Evolutionary conservation across 2,888 invertebrate species (phyloP), one percentile per base, ranked within the genome.

Genomic region (Adela reaumurella): DNA sequence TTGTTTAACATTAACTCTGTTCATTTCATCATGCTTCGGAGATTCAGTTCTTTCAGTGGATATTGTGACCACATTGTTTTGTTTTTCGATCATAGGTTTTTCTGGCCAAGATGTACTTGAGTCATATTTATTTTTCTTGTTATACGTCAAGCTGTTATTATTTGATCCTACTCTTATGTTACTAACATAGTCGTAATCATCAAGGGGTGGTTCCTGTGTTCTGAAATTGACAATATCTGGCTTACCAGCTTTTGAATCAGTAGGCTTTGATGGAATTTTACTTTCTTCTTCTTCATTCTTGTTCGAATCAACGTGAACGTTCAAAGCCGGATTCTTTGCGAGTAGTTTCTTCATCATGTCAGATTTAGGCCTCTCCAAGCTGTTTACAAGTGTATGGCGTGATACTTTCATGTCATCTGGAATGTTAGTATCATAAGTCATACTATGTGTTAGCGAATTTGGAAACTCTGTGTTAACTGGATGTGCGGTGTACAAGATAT

Each of bases 341-440:
- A 82, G 67, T 10, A 81, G 55, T 58, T 84, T 83, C 52, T 82
- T 83, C 66, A 83, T 82, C 60, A 83, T 77, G 28, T 83, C 82
- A 2, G 83, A 83, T 64, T 83, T 85, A 1, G 84, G 83, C 55
- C 83, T 69, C 59, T 87, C 87, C 56, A 85, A 65, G 55, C 83
- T 84, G 42, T 83, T 85, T 1, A 65, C 79, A 52, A 83, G 78
- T 6, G 84, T 77, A 59, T 81, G 82, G 43, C 84, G 70, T 1
- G 84, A 84, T 14, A 85, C 83, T 68, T 85, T 85, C 51, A 85
- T 68, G 58, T 85, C 85, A 60, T 85, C 85, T 6, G 85, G 82
- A 52, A 84, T 74, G 53, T 85, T 85, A 0, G 83, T 84, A 53
- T 83, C 83, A 50, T 81, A 82, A 18, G 67, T 64, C 65, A 80